phyloP scores from a whole-genome alignment of 2,113 vertebrate genomes.

The Ceyx melanurus region DNA sequence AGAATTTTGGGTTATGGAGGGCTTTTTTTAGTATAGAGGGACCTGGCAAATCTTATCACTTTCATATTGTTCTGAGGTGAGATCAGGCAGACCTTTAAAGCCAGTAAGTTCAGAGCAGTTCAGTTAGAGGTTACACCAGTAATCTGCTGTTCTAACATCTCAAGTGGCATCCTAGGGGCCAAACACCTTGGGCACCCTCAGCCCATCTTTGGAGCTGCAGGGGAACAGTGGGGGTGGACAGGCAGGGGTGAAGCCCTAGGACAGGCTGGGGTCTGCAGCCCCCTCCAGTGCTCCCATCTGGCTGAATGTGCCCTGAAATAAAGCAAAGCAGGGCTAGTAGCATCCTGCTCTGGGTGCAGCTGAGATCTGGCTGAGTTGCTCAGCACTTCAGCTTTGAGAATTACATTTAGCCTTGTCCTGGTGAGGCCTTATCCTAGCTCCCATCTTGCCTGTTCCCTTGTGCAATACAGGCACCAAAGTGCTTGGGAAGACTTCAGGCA shows the following conservation, averaged over 20 bases:
- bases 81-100: background rate
- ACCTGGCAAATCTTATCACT: background rate
- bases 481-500: background rate
- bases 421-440: background rate
- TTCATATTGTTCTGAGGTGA: background rate
- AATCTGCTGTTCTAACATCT: background rate
- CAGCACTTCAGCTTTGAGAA: background rate
- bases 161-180: background rate
- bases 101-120: background rate
- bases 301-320: background rate
- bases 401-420: background rate
- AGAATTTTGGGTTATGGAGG: background rate
- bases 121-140: background rate
- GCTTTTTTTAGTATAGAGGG: background rate
- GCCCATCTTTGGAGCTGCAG: background rate
- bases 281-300: background rate
- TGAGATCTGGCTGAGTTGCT: background rate
- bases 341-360: background rate
- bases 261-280: background rate
- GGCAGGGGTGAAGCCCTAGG: background rate
- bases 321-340: background rate
- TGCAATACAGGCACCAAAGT: background rate
- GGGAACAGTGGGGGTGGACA: accelerated
- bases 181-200: accelerated
- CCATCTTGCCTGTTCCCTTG: background rate